Evolutionary conservation across 2,113 vertebrate genomes (phyloP), one percentile per base, ranked within the genome.

Genomic region (Lampris incognitus): DNA sequence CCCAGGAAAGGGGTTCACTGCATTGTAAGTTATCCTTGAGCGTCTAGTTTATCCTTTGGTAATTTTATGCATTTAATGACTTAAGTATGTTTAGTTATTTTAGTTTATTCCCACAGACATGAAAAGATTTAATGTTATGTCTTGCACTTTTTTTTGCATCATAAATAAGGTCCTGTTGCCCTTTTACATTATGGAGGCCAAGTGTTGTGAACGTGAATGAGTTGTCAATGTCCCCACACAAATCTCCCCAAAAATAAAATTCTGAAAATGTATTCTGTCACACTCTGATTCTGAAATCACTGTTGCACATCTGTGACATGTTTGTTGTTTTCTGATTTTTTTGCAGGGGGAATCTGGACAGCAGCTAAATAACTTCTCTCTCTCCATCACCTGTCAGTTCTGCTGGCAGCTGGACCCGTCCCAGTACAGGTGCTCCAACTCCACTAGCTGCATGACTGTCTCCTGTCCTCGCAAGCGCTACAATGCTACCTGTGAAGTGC

Each of bases 361-460:
- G 0, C 81, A 89, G 64, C 96, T 94, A 77, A 93, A 91, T 88
- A 93, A 88, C 90, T 99, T 99, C 6, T 82, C 93, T 24, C 85
- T 98, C 74, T 94, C 94, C 57, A 93, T 99, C 93, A 94, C 89
- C 0, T 99, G 98, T 89, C 96, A 95, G 74, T 99, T 98, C 83
- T 99, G 98, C 92, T 99, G 98, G 98, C 98, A 99, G 92, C 94
- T 99, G 50, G 95, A 97, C 0, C 92, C 96, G 0, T 91, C 94
- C 0, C 91, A 95, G 81, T 99, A 99, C 0, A 91, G 94, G 5
- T 99, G 98, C 82, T 91, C 92, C 66, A 96, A 95, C 68, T 95
- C 94, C 6, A 97, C 94, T 38, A 95, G 48, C 92, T 99, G 98
- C 80, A 97, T 96, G 96, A 96, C 98, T 0, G 97, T 99, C 9